Conservation (phyloP, 2,797 vertebrate species). For the Ptychadena robeensis region DNA sequence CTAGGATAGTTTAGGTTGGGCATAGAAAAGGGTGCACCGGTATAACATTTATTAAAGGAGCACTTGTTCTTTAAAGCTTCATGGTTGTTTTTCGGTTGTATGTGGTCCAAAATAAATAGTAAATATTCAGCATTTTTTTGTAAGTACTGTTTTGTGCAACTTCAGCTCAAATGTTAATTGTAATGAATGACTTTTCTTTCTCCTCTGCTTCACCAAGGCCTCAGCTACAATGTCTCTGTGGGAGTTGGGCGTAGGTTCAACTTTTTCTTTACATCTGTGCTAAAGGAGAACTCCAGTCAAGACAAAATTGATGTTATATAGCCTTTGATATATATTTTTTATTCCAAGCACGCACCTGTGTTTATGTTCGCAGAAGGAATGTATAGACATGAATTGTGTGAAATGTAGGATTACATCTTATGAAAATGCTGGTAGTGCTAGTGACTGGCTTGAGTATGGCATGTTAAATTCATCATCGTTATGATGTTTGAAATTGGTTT, state of each 20-base stretch:
- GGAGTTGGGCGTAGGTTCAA: slow-evolving; percentile 96
- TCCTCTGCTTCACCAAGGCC: slow-evolving; percentile 87
- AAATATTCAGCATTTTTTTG: background rate
- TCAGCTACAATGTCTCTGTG: slow-evolving; percentile 94
- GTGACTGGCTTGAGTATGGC: no score
- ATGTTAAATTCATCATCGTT: no score
- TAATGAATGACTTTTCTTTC: slow-evolving; percentile 69
- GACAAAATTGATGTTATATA: background rate
- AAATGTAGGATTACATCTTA: no score
- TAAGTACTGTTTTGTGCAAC: background rate
- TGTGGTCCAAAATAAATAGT: background rate
- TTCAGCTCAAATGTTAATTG: slow-evolving; percentile 16
- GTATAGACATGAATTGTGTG: no score
- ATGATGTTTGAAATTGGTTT: no score
- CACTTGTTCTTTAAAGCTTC: background rate
- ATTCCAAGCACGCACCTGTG: no score
- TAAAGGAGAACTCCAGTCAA: background rate
- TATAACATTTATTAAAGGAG: background rate
- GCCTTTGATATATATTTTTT: background rate
- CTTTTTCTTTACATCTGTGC: background rate
- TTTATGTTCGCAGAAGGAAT: no score
- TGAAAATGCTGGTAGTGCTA: no score
- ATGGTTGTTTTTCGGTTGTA: background rate
- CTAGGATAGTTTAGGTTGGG: background rate
- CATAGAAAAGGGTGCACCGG: background rate